Base-by-base conservation (phyloP, 2,888 invertebrate species). In the Lycaena phlaeas region DNA sequence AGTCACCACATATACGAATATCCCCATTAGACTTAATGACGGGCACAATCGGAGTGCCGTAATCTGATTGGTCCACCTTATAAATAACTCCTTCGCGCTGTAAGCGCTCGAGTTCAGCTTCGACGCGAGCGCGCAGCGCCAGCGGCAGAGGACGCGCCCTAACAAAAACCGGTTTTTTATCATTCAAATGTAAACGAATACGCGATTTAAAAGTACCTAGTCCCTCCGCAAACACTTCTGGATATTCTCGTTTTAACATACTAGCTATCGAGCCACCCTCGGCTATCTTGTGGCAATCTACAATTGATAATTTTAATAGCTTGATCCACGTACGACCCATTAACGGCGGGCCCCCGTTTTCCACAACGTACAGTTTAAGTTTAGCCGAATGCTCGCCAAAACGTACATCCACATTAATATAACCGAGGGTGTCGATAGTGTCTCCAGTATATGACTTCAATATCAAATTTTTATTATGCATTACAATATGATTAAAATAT, bases 21-120 rank as follows among this genome's bases (percentile, higher is more conserved):
- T 12, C 14, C 0, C 51, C 52, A 9, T 48, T 41, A 1, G 26
- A 7, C 42, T 55, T 38, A 5, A 38, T 9, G 1, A 29, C 49
- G 3, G 51, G 53, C 1, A 57, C 53, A 7, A 53, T 49, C 1
- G 50, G 57, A 12, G 56, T 59, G 2, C 53, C 57, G 31, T 52
- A 56, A 4, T 54, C 55, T 0, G 55, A 57, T 4, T 44, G 26
- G 3, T 56, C 56, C 0, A 59, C 53, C 10, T 44, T 44, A 25
- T 49, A 48, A 14, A 59, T 54, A 4, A 44, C 42, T 15, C 44
- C 50, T 27, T 50, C 53, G 14, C 39, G 38, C 31, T 51, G 48
- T 25, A 61, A 39, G 1, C 57, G 51, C 4, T 49, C 44, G 4
- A 59, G 42, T 40, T 58, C 57, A 7, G 14, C 37, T 22, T 50